phyloP scores from a whole-genome alignment of 2,888 invertebrate species.

The Thyatira batis region DNA sequence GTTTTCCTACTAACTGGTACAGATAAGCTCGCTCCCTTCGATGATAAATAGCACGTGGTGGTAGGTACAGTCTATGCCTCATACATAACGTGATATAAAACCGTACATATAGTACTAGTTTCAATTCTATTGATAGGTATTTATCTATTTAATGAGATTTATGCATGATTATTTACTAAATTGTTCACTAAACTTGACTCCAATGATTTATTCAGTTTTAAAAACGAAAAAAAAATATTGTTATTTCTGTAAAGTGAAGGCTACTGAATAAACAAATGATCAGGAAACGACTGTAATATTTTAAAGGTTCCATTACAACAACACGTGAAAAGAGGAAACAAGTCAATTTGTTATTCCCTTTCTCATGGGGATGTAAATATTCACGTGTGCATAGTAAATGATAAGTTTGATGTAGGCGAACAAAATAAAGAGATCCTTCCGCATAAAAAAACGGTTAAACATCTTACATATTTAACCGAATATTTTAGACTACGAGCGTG shows the following conservation, averaged over 20 bases:
- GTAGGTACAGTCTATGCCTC: constrained; percentile 18
- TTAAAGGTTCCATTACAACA: neutral
- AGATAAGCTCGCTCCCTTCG: constrained; percentile 11
- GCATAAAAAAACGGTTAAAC: constrained; percentile 1
- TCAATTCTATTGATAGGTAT: constrained; percentile 15
- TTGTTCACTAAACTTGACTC: no score
- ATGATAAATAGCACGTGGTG: constrained; percentile 28
- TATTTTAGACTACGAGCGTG: constrained; percentile 17
- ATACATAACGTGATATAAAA: constrained; percentile 21
- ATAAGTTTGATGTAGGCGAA: constrained; percentile 3
- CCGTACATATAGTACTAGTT: constrained; percentile 16
- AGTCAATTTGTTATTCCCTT: neutral
- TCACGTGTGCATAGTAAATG: neutral
- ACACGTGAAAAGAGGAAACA: neutral
- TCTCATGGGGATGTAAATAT: neutral
- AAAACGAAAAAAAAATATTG: no score
- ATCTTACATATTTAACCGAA: constrained; percentile 10
- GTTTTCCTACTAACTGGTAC: constrained; percentile 20
- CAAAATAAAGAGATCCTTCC: constrained; percentile 12
- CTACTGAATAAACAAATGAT: no score
- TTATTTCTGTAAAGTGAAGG: no score
- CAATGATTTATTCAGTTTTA: no score
- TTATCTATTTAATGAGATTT: neutral
- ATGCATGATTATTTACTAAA: no score
- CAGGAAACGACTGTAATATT: neutral